Evolutionary conservation across 2,888 invertebrate genomes (phyloP), one percentile per base, ranked within the genome.

Genomic region (Cheilosia soror): DNA sequence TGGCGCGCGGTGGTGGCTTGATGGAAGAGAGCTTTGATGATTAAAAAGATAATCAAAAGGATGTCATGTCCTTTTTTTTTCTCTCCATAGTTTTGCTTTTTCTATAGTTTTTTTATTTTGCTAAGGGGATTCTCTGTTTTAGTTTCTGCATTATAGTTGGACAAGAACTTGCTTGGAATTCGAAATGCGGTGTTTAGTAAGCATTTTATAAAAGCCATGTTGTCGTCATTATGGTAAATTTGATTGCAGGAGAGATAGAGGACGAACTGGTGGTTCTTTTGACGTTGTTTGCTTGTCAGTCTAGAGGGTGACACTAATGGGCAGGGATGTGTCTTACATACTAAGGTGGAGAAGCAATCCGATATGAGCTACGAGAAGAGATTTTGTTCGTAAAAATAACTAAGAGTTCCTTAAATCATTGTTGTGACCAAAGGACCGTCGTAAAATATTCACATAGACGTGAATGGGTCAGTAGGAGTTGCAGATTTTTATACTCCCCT

Each of bases 31-130:
- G 55, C 55, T 76, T 62, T 85, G 84, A 71, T 85, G 85, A 81
- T 84, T 84, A 84, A 84, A 84, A 84, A 84, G 84, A 79, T 84
- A 84, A 84, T 80, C 84, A 84, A 80, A 84, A 79, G 73, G 79
- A 79, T 84, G 80, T 75, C 33, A 78, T 79, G 68, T 83, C 60
- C 53, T 44, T 53, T 66, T 71, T 69, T 27, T 20, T 27, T 33
- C 58, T 33, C 58, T 37, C 6, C 4, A 29, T 27, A 37, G 15
- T 25, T 58, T 9, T 13, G 33, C 53, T 33, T n/a, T 0, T 31
- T n/a, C 2, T 51, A 2, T 25, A 11, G 15, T 51, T 5, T 20
- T 44, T 29, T 15, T 20, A 1, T 51, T 44, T 31, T 44, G 9
- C 15, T 31, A 25, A 62, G 42, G 31, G 4, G 33, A 47, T 33